Conservation (phyloP, 1,140 invertebrate species). For the Rhopalosiphum padi region DNA sequence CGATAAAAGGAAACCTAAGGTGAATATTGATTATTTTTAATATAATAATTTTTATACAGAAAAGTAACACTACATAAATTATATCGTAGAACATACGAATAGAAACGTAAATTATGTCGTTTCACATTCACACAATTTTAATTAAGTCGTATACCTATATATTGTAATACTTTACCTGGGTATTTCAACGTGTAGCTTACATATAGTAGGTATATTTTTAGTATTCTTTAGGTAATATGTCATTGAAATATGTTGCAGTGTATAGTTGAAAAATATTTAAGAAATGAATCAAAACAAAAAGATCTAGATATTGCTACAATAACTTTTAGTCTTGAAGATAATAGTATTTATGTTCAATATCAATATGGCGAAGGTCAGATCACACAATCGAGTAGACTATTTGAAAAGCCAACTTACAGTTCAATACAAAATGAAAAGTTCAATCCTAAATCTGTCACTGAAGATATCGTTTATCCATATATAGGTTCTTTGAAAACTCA, state of each 20-base stretch:
- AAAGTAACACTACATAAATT: no score
- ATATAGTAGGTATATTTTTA: no score
- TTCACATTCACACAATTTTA: no score
- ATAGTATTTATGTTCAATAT: conserved; percentile 72
- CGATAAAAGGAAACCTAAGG: not conserved
- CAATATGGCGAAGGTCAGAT: conserved; percentile 74
- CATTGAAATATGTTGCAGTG: conserved; percentile 62
- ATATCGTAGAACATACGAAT: no score
- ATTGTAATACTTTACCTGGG: no score
- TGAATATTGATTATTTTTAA: not conserved
- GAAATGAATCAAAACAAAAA: conserved; percentile 67
- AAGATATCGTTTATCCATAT: conserved; percentile 40
- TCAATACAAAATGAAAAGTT: not conserved
- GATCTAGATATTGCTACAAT: conserved; percentile 71
- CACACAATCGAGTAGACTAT: conserved; percentile 71
- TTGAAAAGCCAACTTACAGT: conserved; percentile 69
- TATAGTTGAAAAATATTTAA: conserved; percentile 71
- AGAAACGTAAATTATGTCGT: no score
- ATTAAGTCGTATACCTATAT: no score
- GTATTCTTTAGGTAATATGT: not conserved
- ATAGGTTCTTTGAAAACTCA: not conserved
- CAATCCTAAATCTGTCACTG: not conserved
- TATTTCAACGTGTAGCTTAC: no score
- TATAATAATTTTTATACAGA: not conserved
- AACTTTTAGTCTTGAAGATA: conserved; percentile 69